Conservation (phyloP, 2,888 invertebrate species). For the Holacanthella duospinosa region DNA sequence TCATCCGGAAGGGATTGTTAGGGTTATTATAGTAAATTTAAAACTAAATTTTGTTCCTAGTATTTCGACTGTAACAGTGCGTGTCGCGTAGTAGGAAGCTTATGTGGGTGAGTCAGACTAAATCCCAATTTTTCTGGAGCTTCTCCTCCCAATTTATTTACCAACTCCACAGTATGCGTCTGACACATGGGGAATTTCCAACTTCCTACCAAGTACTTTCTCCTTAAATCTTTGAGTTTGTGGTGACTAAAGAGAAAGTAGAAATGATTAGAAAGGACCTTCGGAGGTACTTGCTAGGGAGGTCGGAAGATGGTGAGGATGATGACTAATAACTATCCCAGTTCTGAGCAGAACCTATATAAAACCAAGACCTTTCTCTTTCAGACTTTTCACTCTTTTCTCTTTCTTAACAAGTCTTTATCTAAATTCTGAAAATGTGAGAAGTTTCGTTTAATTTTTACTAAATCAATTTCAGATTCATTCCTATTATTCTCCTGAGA, state of each 20-base stretch:
- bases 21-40: background rate
- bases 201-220: background rate
- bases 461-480: background rate
- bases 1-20: background rate
- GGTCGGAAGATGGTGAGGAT: too few relatives aligned
- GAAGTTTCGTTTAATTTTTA: background rate
- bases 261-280: background rate
- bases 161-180: background rate
- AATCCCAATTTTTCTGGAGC: constrained; percentile 11
- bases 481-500: background rate
- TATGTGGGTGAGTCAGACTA: constrained; percentile 12
- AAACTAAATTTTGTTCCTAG: background rate
- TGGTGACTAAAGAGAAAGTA: background rate
- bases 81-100: too few relatives aligned
- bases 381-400: too few relatives aligned
- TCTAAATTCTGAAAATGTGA: background rate
- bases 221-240: background rate
- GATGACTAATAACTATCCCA: too few relatives aligned
- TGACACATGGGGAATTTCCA: background rate
- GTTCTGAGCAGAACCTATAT: too few relatives aligned
- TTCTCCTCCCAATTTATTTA: background rate
- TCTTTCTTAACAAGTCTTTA: background rate
- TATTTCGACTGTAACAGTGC: too few relatives aligned
- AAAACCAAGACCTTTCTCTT: too few relatives aligned
- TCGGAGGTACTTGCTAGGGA: too few relatives aligned